Base-by-base conservation (phyloP, 2,888 invertebrate genomes). In the Hirudinaria manillensis region DNA sequence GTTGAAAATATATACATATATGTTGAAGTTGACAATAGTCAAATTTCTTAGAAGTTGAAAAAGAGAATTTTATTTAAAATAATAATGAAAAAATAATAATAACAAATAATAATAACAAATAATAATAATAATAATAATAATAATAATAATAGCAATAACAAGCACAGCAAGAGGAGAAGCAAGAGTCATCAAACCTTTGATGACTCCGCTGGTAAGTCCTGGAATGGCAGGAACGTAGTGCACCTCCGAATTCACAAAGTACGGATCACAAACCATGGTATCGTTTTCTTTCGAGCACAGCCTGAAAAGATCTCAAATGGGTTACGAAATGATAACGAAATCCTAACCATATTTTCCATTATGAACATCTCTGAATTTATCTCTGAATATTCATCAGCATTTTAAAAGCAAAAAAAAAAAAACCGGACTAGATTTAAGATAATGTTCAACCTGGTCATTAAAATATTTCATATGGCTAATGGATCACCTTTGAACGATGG, bases 161-260 rank as follows among this genome's bases (percentile, higher is more conserved):
- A 45, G 16, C 45, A 45, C 10, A 6, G 1, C 1, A 45, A 16
- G 16, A 4, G 16, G 1, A 45, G 10, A 10, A 45, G 45, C 45
- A 45, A 45, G n/a, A n/a, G 16, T 45, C 13, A 10, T 45, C 45
- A 1, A 10, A 36, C 32, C 32, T 36, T 34, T 34, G 29, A 79
- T 76, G 38, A 79, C 76, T 19, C 78, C 79, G 65, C 79, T 79
- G 27, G 77, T 67, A 27, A 80, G 70, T 24, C 81, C 81, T 10
- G 81, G 80, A 4, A 81, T 78, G 13, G 79, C 81, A 16, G 77
- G 76, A 16, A 74, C 73, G 56, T 76, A 78, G 21, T 45, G 56
- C 13, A 79, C 72, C n/a, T 76, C 34, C 29, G 77, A 68, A n/a
- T 70, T 21, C 53, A 67, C 0, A 56, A 75, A 80, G 76, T 74